A percentile compares a stretch with the other conserved stretches of the same genome.
Evolutionary conservation across 2,888 invertebrate genomes (phyloP).

Genomic region (Brenthis hecate): DNA sequence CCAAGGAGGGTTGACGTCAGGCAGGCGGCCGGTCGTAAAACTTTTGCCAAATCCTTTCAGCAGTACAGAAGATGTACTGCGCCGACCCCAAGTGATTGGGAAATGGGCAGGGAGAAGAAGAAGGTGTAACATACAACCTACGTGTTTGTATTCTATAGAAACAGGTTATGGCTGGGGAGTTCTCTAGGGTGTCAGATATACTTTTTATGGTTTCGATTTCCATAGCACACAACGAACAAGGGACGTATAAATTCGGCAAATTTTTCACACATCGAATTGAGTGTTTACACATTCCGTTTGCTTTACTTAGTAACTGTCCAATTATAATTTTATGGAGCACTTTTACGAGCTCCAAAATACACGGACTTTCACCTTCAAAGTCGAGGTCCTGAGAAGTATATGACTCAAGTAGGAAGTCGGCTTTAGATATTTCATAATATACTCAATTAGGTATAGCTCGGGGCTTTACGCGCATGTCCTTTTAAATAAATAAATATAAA

Average conservation of each 20-base stretch:
- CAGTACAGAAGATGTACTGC: too few species aligned
- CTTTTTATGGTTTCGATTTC: neutral
- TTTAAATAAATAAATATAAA: too few species aligned
- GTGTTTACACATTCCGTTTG: constrained; percentile 21
- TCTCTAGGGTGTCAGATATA: neutral
- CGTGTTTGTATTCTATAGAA: too few species aligned
- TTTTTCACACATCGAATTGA: constrained; percentile 1
- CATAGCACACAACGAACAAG: neutral
- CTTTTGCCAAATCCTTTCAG: too few species aligned
- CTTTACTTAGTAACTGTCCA: constrained; percentile 19
- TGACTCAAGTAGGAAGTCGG: constrained; percentile 40
- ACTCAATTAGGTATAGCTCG: too few species aligned
- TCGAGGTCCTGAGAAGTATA: constrained; percentile 35
- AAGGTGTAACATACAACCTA: too few species aligned
- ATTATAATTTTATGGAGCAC: constrained; percentile 32
- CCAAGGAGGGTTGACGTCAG: too few species aligned
- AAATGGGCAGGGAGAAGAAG: too few species aligned
- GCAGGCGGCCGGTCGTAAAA: too few species aligned
- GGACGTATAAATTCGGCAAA: neutral
- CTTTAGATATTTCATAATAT: constrained; percentile 16
- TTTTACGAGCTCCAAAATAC: constrained; percentile 28
- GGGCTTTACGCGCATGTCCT: too few species aligned
- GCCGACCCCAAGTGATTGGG: too few species aligned
- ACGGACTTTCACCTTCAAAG: constrained; percentile 31
- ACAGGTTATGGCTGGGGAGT: too few species aligned